Base-by-base conservation (phyloP, 2,113 vertebrate species). In the Cyprinodon brontotheroides region DNA sequence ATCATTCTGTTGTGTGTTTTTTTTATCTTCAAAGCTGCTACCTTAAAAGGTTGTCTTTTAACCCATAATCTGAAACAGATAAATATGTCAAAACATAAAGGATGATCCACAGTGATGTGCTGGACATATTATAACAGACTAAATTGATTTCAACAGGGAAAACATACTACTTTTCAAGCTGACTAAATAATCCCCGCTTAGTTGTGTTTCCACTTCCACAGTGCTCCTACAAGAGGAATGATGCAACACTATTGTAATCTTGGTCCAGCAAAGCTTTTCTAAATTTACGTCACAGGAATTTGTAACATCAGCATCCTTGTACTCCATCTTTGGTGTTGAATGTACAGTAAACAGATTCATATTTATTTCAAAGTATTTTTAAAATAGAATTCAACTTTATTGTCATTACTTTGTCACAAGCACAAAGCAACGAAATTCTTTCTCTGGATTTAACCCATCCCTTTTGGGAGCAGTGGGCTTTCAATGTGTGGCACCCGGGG, bases 161-260 rank as follows among this genome's bases (percentile, higher is more conserved):
- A 65, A 65, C 63, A 65, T 65, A 43, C 45, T 40, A 65, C n/a
- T 29, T 22, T 65, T 11, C 13, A 65, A 45, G 41, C 40, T 45
- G 8, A 57, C 64, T 13, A n/a, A 43, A 43, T 11, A 17, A 12
- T 40, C 37, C 4, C 11, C 38, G 14, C 7, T 22, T 20, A 13
- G 40, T 29, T 65, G n/a, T 29, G 20, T 65, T 43, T 10, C 43
- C 40, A n/a, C 40, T 65, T 45, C 12, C 40, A 65, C 38, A 45
- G 64, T 5, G 64, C 41, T 45, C 5, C 22, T 43, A 65, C 10
- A 43, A 45, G 39, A 65, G 64, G 64, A 57, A 57, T 65, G 64
- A 65, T 41, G 64, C 40, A 65, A 65, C 12, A 12, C 40, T 5
- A n/a, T 17, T 41, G 20, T 65, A 65, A 45, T 7, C 40, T 2